A percentile compares a stretch with the other conserved stretches of the same genome.
Evolutionary conservation across 2,888 invertebrate genomes (phyloP).

Genomic region (Beris chalybata): DNA sequence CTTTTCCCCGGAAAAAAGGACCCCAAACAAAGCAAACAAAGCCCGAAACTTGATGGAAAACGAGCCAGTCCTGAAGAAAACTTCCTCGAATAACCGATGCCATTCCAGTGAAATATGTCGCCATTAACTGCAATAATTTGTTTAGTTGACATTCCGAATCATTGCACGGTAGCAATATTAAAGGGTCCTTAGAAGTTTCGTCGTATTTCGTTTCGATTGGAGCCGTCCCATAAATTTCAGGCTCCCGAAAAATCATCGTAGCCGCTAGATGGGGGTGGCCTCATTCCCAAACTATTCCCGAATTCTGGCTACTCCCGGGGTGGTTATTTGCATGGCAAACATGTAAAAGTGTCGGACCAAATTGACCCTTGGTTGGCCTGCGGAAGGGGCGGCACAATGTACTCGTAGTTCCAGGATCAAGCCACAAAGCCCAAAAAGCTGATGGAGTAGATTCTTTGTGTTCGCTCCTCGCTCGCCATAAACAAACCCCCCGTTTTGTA

Average conservation of each 20-base stretch:
- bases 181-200: conserved; percentile 9
- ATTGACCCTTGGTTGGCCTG: background rate
- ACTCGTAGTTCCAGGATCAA: conserved; percentile 4
- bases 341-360: background rate
- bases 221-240: conserved; percentile 18
- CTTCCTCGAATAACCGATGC: conserved; percentile 14
- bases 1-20: background rate
- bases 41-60: background rate
- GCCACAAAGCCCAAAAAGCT: conserved; percentile 3
- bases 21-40: background rate
- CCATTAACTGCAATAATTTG: conserved; percentile 36
- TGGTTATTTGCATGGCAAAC: background rate
- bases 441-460: conserved; percentile 10
- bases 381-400: background rate
- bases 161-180: conserved; percentile 21
- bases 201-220: conserved; percentile 25
- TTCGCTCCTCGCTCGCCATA: background rate
- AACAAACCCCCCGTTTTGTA: no score
- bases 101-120: conserved; percentile 33
- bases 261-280: no score
- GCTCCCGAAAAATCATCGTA: conserved; percentile 15
- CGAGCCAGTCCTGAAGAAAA: conserved; percentile 1
- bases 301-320: background rate
- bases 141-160: conserved; percentile 36
- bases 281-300: no score